Conservation (phyloP, 2,888 invertebrate species). For the Lutraria lutraria region DNA sequence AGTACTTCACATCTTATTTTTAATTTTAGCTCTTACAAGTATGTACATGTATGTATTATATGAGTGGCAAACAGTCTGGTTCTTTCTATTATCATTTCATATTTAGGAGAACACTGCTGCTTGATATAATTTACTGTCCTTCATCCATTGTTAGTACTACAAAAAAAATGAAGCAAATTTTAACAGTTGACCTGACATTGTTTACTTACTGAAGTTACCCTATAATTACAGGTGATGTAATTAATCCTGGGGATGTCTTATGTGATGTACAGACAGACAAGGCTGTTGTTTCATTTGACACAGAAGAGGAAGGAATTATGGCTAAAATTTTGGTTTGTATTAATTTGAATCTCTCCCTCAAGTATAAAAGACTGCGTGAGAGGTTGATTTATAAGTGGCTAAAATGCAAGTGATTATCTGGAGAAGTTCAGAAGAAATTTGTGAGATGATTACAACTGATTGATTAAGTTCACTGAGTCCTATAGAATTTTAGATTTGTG, state of each 20-base stretch:
- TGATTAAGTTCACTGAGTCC: no score
- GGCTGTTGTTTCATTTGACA: slow-evolving; percentile 89
- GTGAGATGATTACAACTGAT: background rate
- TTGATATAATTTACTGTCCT: no score
- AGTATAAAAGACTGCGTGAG: background rate
- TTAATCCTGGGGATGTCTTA: slow-evolving; percentile 89
- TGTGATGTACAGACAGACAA: slow-evolving; percentile 91
- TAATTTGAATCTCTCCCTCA: background rate
- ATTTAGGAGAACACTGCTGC: no score
- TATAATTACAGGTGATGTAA: slow-evolving; percentile 80
- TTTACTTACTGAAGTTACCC: background rate
- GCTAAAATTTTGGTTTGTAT: slow-evolving; percentile 89
- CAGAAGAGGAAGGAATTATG: slow-evolving; percentile 89
- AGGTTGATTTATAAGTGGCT: background rate
- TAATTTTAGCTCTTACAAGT: background rate
- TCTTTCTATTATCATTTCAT: no score
- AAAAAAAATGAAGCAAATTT: no score
- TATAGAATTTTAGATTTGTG: background rate
- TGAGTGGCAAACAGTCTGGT: no score
- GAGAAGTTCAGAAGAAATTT: background rate
- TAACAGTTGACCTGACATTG: background rate
- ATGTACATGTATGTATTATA: background rate
- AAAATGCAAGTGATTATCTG: background rate
- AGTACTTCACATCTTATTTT: no score
- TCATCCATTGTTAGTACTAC: no score